A percentile compares a stretch with the other conserved stretches of the same genome.
Conservation (phyloP, 2,888 invertebrate genomes). For the Cancer borealis region DNA sequence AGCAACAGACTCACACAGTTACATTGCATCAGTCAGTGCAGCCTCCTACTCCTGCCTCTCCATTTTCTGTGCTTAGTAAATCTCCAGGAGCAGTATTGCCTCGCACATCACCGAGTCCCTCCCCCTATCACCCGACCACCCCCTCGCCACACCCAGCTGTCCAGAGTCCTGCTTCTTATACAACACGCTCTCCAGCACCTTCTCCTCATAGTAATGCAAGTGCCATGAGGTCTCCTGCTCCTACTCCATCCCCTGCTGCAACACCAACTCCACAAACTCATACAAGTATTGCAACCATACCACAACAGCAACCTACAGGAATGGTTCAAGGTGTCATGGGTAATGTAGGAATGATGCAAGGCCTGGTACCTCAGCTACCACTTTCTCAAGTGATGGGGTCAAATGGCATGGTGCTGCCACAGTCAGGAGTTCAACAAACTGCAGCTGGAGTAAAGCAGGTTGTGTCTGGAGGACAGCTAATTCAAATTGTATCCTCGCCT, state of each 20-base stretch:
- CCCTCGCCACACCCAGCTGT: conserved; percentile 73
- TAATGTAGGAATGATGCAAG: conserved; percentile 73
- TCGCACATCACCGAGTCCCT: conserved; percentile 75
- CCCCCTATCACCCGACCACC: conserved; percentile 72
- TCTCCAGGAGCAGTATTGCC: conserved; percentile 71
- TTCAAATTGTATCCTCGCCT: conserved; percentile 75
- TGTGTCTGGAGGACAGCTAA: conserved; percentile 73
- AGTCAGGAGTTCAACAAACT: conserved; percentile 65
- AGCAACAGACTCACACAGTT: conserved; percentile 61
- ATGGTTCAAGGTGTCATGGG: conserved; percentile 73
- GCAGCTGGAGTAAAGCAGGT: conserved; percentile 73
- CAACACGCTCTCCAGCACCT: conserved; percentile 68
- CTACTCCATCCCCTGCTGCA: conserved; percentile 74
- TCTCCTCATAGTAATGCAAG: conserved; percentile 69
- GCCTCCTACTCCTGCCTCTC: conserved; percentile 68
- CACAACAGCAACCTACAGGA: conserved; percentile 59
- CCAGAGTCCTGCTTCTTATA: conserved; percentile 69
- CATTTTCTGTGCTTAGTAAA: conserved; percentile 70
- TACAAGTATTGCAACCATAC: conserved; percentile 49
- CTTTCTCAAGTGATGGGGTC: conserved; percentile 71
- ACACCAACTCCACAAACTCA: conserved; percentile 71
- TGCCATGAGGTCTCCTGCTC: conserved; percentile 71
- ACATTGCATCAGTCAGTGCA: conserved; percentile 64
- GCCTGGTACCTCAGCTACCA: conserved; percentile 72
- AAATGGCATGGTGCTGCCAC: conserved; percentile 74